Conservation (phyloP, 2,888 invertebrate genomes). For the Pollenia angustigena region DNA sequence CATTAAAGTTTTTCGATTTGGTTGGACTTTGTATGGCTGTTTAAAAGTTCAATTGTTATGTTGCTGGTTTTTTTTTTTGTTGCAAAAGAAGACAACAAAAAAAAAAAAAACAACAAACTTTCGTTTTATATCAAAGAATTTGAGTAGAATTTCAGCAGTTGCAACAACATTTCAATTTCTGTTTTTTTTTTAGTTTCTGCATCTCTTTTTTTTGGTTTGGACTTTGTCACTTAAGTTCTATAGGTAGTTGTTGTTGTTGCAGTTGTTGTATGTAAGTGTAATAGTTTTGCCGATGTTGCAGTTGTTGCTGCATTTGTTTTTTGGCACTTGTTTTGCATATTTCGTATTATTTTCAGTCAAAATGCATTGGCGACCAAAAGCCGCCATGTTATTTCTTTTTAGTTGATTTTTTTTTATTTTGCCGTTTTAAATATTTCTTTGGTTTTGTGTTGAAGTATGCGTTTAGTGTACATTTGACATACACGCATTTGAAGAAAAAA, state of each 20-base stretch:
- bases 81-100: slow-evolving; percentile 3
- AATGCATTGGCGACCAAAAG: slow-evolving; percentile 73
- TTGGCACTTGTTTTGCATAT: slow-evolving; percentile 72
- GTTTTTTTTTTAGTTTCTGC: slow-evolving; percentile 13
- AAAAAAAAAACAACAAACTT: slow-evolving; percentile 40
- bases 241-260: slow-evolving; percentile 49
- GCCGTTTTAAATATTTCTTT: slow-evolving; percentile 51
- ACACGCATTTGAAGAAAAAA: slow-evolving; percentile 55
- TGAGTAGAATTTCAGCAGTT: slow-evolving; percentile 58
- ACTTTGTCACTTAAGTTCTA: slow-evolving; percentile 65
- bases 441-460: slow-evolving; percentile 33
- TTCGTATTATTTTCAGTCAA: slow-evolving; percentile 69
- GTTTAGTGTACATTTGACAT: slow-evolving; percentile 67
- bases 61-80: slow-evolving; percentile 3
- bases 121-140: slow-evolving; percentile 59
- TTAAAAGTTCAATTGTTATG: slow-evolving; percentile 69
- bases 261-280: slow-evolving; percentile 2
- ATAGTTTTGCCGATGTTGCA: slow-evolving; percentile 32
- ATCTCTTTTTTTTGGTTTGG: slow-evolving; percentile 39
- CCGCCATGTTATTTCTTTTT: slow-evolving; percentile 71
- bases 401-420: slow-evolving; percentile 21
- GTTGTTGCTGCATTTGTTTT: slow-evolving; percentile 39
- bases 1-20: slow-evolving; percentile 64
- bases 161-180: slow-evolving; percentile 57
- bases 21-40: slow-evolving; percentile 67